Percentiles rank a stretch among this genome's conserved stretches.
These are phyloP conservation scores for Corynorhinus townsendii DNA, from an alignment of 2,113 vertebrate genomes.

Conservation along the genomic window DNA sequence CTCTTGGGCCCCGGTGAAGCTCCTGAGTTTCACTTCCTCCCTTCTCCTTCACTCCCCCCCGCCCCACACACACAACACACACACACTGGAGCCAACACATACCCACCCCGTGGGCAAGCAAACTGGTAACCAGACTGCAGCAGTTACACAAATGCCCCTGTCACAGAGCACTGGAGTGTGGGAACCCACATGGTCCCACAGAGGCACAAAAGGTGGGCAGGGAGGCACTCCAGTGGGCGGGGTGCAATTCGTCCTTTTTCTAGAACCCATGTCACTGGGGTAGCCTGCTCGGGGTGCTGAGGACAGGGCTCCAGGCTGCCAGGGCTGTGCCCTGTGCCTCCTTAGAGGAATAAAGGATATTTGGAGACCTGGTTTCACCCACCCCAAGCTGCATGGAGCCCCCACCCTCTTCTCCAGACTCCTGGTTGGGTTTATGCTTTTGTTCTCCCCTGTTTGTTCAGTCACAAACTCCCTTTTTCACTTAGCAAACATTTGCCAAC, in stretches of 20 bases:
- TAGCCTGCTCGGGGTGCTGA: neutral
- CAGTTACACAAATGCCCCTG: slow-evolving; percentile 40
- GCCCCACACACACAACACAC: too few species aligned
- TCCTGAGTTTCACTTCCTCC: slow-evolving; percentile 30
- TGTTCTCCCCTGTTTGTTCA: neutral
- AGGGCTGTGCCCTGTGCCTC: neutral
- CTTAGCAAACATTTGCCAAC: neutral
- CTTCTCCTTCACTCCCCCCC: neutral
- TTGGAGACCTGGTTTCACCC: neutral
- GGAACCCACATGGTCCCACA: neutral
- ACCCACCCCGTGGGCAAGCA: neutral
- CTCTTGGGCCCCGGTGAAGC: neutral
- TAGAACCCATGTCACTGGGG: neutral
- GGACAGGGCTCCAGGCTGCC: neutral
- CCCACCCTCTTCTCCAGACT: neutral
- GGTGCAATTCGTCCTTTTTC: neutral
- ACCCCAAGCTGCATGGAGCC: neutral
- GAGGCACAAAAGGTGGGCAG: neutral
- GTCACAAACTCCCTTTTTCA: neutral
- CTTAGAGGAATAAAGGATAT: neutral
- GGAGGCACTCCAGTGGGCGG: neutral
- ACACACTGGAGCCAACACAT: neutral
- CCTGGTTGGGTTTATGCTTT: neutral
- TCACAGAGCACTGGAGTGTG: rapidly evolving
- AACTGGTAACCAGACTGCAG: neutral